A percentile compares a stretch with the other conserved stretches of the same genome.
These are phyloP conservation scores for Pampus argenteus DNA, from an alignment of 2,797 vertebrate genomes.

Conservation along the genomic window DNA sequence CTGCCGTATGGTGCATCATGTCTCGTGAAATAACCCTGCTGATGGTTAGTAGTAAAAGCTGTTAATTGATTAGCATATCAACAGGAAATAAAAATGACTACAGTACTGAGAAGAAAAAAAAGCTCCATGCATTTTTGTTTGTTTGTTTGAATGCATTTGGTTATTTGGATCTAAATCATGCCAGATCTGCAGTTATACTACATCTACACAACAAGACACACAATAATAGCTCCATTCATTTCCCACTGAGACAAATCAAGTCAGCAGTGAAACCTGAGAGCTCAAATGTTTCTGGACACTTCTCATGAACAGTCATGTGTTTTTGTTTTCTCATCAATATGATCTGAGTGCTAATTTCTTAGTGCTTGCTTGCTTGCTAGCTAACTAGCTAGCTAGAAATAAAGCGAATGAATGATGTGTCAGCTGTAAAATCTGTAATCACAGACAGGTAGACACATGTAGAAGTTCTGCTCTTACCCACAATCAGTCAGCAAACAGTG, in stretches of 20 bases:
- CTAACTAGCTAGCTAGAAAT: too few species aligned
- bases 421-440: conserved; percentile 1
- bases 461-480: background rate
- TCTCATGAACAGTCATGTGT: background rate
- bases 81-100: background rate
- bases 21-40: background rate
- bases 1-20: background rate
- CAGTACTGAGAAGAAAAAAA: background rate
- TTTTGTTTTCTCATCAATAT: background rate
- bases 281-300: conserved; percentile 8
- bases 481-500: conserved; percentile 11
- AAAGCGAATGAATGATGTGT: background rate
- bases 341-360: background rate
- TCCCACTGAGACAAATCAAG: background rate
- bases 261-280: conserved; percentile 28
- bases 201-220: background rate
- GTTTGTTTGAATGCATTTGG: background rate
- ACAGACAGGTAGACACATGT: background rate
- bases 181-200: background rate
- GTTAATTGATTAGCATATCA: background rate
- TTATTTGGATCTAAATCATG: background rate
- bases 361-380: background rate
- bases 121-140: background rate
- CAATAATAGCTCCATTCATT: conserved; percentile 9
- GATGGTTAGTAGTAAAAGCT: background rate